Percentiles rank a stretch among this genome's conserved stretches.
phyloP scores from a whole-genome alignment of 2,888 invertebrate species.

The Scaptomyza caliginosa region DNA sequence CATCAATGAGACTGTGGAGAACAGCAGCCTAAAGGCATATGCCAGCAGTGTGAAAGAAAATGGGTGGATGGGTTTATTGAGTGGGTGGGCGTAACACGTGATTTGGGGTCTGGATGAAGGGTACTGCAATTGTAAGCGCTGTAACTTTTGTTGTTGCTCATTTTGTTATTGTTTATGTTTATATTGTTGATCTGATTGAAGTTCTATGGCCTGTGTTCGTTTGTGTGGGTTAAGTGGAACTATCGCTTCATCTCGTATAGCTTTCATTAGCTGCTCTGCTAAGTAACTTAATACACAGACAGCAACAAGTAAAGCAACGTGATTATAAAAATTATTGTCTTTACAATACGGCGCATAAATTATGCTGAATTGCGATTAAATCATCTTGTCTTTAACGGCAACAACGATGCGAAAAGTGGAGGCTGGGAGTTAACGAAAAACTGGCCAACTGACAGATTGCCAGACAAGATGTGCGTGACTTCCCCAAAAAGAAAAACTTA shows the following conservation, averaged over 20 bases:
- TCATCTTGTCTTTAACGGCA: slow-evolving; percentile 25
- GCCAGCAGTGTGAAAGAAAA: neutral
- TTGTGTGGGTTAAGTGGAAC: neutral
- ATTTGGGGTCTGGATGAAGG: slow-evolving; percentile 22
- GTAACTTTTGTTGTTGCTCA: slow-evolving; percentile 9
- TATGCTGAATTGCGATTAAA: slow-evolving; percentile 50
- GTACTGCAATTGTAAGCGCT: slow-evolving; percentile 4
- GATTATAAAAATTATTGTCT: neutral
- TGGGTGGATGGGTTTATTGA: neutral
- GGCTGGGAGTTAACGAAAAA: slow-evolving; percentile 22
- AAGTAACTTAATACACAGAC: neutral
- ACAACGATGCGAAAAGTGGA: neutral
- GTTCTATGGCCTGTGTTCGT: neutral
- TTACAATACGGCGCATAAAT: slow-evolving; percentile 40
- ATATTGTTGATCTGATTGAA: slow-evolving; percentile 48
- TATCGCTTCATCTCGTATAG: slow-evolving; percentile 1
- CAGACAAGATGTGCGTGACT: slow-evolving; percentile 18
- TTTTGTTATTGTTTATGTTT: slow-evolving; percentile 11
- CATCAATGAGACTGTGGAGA: slow-evolving; percentile 19
- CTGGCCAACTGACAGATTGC: slow-evolving; percentile 29
- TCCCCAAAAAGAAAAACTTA: slow-evolving; percentile 6
- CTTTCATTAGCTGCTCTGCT: slow-evolving; percentile 5
- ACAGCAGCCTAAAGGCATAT: slow-evolving; percentile 17
- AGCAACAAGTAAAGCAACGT: slow-evolving; percentile 1
- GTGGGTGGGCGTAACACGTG: slow-evolving; percentile 12